phyloP scores from a whole-genome alignment of 2,113 vertebrate species.

The Sapajus apella region DNA sequence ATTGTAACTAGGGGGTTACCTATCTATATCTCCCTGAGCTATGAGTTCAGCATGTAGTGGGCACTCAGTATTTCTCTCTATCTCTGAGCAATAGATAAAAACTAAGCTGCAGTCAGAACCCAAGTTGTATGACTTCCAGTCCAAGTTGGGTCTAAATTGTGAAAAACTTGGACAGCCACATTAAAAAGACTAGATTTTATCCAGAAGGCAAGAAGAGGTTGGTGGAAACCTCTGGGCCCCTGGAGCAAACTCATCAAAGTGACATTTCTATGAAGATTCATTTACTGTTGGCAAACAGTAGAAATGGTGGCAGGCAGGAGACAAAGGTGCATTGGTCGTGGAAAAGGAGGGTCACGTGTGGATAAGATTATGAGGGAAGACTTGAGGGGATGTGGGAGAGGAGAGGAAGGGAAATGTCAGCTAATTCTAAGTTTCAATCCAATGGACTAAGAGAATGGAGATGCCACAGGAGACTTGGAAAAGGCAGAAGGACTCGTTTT shows the following conservation, averaged over 20 bases:
- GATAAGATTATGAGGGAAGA: background rate
- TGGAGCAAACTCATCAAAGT: background rate
- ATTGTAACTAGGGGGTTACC: background rate
- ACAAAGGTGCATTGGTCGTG: background rate
- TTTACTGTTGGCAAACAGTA: background rate
- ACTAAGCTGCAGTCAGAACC: background rate
- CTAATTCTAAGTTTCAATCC: background rate
- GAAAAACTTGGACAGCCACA: background rate
- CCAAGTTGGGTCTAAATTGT: background rate
- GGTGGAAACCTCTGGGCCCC: background rate
- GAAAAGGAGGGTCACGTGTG: background rate
- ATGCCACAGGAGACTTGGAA: background rate
- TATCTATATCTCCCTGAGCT: background rate
- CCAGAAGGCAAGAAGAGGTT: background rate
- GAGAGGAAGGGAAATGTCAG: background rate
- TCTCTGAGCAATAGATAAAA: background rate
- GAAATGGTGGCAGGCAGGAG: background rate
- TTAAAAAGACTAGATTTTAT: background rate
- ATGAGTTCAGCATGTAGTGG: background rate
- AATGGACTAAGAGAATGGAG: background rate
- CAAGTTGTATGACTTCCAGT: background rate
- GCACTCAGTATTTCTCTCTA: background rate
- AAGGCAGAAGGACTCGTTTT: background rate
- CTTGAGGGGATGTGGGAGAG: background rate
- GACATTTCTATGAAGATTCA: background rate